Base-by-base conservation (phyloP, 2,113 vertebrate genomes). In the Cathartes aura region DNA sequence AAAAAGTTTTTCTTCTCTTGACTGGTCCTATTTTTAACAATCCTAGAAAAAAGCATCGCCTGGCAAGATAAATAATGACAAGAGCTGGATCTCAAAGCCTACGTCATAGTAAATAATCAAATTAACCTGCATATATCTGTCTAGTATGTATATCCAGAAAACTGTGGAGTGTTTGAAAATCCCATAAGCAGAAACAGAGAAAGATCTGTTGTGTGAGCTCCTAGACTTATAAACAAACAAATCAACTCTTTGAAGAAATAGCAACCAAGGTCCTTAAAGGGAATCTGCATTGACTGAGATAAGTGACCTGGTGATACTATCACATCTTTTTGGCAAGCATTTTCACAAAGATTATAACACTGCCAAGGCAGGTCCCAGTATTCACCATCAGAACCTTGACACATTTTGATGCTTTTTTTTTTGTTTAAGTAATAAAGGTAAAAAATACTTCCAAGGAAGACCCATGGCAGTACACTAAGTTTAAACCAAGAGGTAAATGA, bases 391-490 rank as follows among this genome's bases (percentile, higher is more conserved):
- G 43, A 81, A 36, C 6, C 7, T 45, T 34, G 47, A 64, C 8
- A 53, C 0, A 55, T 53, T 70, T 67, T 80, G 3, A 18, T 42
- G 15, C 0, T 9, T 16, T 7, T 40, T 38, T 56, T 47, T 60
- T 75, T 55, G 52, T 64, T 52, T 12, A 29, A 60, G 3, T 75
- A 72, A 62, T 56, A 60, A 59, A 50, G 1, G 6, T 38, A 62
- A 4, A n/a, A 87, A 94, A 38, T 48, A 62, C 20, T 85, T 93
- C 8, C 45, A 75, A 79, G 19, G 15, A 76, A 56, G 29, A 72
- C 5, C 13, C 17, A 24, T 52, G 14, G 12, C 14, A 67, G 7
- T 32, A 63, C 0, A 0, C 4, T 38, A 90, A 15, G 17, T 6
- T 48, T 68, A 64, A 79, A 74, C 3, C 4, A 56, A 85, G 19